Evolutionary conservation across 1,140 invertebrate genomes (phyloP).

Genomic region (Dendrolimus punctatus): DNA sequence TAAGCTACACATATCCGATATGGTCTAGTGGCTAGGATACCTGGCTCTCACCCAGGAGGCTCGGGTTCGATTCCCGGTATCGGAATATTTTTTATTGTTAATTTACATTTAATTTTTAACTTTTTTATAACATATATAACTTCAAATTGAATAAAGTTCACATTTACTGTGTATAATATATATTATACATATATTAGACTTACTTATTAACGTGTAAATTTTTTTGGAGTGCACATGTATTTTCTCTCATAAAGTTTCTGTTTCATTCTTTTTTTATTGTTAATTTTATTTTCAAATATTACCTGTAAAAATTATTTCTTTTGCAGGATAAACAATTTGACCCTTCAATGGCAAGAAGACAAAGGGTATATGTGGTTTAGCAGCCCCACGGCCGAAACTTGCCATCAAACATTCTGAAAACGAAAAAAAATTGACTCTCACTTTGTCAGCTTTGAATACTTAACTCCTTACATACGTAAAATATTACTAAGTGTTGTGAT

Average conservation of each 20-base stretch:
- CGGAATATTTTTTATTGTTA: constrained; percentile 32
- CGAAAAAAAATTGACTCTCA: constrained; percentile 4
- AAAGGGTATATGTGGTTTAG: constrained; percentile 85
- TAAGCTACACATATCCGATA: constrained; percentile 33
- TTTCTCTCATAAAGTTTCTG: constrained; percentile 1
- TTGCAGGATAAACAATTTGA: constrained; percentile 89
- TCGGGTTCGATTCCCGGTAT: constrained; percentile 57
- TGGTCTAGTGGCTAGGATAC: constrained; percentile 57
- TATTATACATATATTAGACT: too few species aligned
- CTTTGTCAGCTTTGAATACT: too few species aligned
- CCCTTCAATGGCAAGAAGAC: constrained; percentile 87
- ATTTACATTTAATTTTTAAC: background rate
- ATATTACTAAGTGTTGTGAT: too few species aligned
- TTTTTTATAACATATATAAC: background rate
- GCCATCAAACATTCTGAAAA: constrained; percentile 85
- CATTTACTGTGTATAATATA: too few species aligned
- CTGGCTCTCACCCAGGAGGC: constrained; percentile 47
- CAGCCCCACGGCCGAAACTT: constrained; percentile 82
- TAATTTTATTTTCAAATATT: constrained; percentile 26
- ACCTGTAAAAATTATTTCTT: constrained; percentile 89
- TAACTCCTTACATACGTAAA: too few species aligned
- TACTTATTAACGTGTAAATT: too few species aligned
- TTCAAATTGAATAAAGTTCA: too few species aligned
- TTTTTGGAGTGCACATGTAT: too few species aligned
- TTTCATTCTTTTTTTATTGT: constrained; percentile 8